Evolutionary conservation across 2,113 vertebrate genomes (phyloP), one percentile per base, ranked within the genome.

Genomic region (Hylia prasina): DNA sequence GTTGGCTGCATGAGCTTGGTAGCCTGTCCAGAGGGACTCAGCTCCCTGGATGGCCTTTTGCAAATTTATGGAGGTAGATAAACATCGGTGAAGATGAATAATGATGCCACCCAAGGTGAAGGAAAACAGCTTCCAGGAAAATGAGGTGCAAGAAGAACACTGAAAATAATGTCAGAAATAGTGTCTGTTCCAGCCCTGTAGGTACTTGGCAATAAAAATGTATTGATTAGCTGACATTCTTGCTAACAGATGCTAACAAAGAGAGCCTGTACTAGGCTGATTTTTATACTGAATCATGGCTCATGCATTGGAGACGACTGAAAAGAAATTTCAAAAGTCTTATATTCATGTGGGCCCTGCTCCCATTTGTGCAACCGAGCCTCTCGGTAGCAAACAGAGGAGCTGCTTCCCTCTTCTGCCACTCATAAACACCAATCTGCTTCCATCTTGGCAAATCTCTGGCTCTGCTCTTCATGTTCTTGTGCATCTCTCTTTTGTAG

Each of bases 141-240:
- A 30, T 14, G 40, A 95, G 25, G 44, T 96, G 78, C 94, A 91
- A 91, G 50, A 48, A 63, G 35, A 97, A 85, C 89, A 87, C 31
- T 69, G 50, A 94, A 95, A 91, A 79, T 79, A 93, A 72, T 85
- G 85, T 95, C 72, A 92, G 79, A 77, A 93, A 94, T 71, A 66
- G 47, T 81, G 82, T 94, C 65, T 96, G 37, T 95, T 93, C 44
- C 56, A 97, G 88, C 93, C 96, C 96, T 91, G 79, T 83, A 81
- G 94, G 82, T 90, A 94, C 88, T 69, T 95, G 96, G 93, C 92
- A 88, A 88, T 89, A 94, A 86, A 90, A 75, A 81, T 50, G 8
- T 96, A 96, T 97, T 57, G 96, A 96, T 96, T 96, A 95, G 53
- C 48, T 95, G 92, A 94, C 88, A 76, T 56, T 92, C 72, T 90